Evolutionary conservation across 2,113 vertebrate species (phyloP), one percentile per base, ranked within the genome.

Genomic region (Phalacrocorax brasilianus): DNA sequence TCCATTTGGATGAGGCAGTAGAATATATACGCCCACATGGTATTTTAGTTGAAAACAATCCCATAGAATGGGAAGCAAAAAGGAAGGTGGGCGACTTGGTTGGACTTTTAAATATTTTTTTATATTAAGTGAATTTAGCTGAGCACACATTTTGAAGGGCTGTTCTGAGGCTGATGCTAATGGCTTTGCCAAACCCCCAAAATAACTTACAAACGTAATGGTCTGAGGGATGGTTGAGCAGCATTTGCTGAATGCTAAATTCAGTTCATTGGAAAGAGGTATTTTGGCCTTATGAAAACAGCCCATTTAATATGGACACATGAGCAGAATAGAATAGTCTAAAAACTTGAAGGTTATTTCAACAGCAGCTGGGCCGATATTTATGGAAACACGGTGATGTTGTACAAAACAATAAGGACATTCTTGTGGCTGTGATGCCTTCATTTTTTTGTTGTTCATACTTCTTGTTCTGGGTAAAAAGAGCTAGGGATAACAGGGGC

Each of bases 21-120:
- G 95, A 84, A 91, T 88, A 91, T 91, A 50, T 83, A 89, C 94
- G 5, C 97, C 97, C 96, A 97, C 97, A 5, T 81, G 81, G 71
- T 98, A 96, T 97, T 98, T 98, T 93, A 32, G 78, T 98, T 98
- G 97, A 98, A 97, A 96, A 88, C 78, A 44, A 80, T 97, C 97
- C 97, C 96, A 12, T 11, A 56, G 93, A 85, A 96, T 74, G 95
- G 95, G 89, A 95, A 93, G 89, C 95, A 67, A 22, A 88, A 27
- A 97, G 98, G 98, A 97, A 98, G 95, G 98, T 98, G 97, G 97
- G 98, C 96, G 97, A 97, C 92, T 88, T 22, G 59, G 83, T 95
- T 91, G 96, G 93, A 83, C 94, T 89, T 80, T 61, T n/a, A 79
- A 28, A 14, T 90, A 90, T 95, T 97, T 91, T 97, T 85, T 96